phyloP scores from a whole-genome alignment of 2,888 invertebrate genomes.

The Gymnocheta viridis region DNA sequence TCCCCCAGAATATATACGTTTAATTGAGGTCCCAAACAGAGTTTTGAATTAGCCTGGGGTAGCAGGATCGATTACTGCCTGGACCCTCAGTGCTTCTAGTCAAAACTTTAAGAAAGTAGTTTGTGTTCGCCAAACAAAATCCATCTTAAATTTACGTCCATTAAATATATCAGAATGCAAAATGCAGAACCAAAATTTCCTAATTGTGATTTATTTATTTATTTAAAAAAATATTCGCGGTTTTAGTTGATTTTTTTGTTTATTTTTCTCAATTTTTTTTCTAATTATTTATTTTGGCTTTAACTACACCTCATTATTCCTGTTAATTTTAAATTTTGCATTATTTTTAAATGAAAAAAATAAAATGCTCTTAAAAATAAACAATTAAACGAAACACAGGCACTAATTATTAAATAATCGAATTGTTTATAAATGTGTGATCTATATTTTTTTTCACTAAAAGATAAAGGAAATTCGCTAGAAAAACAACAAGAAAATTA shows the following conservation, averaged over 20 bases:
- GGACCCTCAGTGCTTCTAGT: too few relatives aligned
- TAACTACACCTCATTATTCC: slow-evolving; percentile 10
- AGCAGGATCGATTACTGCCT: too few relatives aligned
- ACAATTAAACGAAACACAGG: slow-evolving; percentile 8
- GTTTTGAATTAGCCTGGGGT: too few relatives aligned
- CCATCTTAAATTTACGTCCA: neutral
- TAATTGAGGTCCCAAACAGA: too few relatives aligned
- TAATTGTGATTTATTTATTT: neutral
- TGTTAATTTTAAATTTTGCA: slow-evolving; percentile 6
- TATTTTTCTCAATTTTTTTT: neutral
- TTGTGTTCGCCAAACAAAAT: too few relatives aligned
- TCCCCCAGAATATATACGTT: too few relatives aligned
- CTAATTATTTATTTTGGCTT: slow-evolving; percentile 27
- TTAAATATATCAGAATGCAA: neutral
- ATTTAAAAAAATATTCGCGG: neutral
- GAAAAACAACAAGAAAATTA: neutral
- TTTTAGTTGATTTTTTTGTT: neutral
- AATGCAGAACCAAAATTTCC: neutral
- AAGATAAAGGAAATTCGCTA: neutral
- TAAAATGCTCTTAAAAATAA: slow-evolving; percentile 13
- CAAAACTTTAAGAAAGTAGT: too few relatives aligned
- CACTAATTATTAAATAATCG: neutral
- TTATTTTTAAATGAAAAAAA: neutral
- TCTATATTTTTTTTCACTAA: neutral
- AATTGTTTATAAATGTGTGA: slow-evolving; percentile 20